A percentile compares a stretch with the other conserved stretches of the same genome.
phyloP scores from a whole-genome alignment of 1,140 invertebrate genomes.

The Bombus sibiricus region DNA sequence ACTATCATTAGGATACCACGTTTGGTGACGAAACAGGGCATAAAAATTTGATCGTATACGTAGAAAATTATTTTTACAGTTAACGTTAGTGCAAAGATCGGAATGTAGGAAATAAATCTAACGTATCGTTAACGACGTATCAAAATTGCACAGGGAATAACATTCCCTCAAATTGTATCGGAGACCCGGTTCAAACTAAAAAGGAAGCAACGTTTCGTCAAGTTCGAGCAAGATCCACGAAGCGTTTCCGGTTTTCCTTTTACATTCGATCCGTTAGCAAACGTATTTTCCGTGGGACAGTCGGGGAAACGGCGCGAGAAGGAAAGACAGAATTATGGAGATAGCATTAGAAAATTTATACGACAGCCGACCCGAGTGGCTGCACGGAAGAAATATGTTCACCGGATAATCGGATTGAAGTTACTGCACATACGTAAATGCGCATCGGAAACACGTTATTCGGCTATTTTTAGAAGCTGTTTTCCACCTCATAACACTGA shows the following conservation, averaged over 20 bases:
- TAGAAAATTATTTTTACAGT: too few relatives aligned
- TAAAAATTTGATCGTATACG: too few relatives aligned
- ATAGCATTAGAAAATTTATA: conserved; percentile 54
- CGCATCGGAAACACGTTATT: conserved; percentile 61
- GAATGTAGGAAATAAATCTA: too few relatives aligned
- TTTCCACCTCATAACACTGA: conserved; percentile 61
- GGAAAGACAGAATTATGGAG: conserved; percentile 42
- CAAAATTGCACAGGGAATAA: too few relatives aligned
- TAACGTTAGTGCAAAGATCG: too few relatives aligned
- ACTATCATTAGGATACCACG: too few relatives aligned
- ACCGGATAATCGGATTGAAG: conserved; percentile 48
- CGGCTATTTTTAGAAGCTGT: conserved; percentile 60
- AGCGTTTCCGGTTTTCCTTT: background rate
- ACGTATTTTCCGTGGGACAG: conserved; percentile 15
- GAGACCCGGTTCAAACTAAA: background rate
- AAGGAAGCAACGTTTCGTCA: background rate
- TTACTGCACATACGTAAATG: conserved; percentile 56
- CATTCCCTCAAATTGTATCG: background rate
- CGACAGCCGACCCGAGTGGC: conserved; percentile 8
- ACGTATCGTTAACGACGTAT: too few relatives aligned
- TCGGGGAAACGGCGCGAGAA: background rate
- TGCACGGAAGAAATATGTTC: conserved; percentile 36
- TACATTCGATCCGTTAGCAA: conserved; percentile 13
- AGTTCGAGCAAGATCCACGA: background rate
- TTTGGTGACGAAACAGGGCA: too few relatives aligned